Percentiles rank a stretch among this genome's conserved stretches.
These are phyloP conservation scores for Pseudomyrmex gracilis DNA, from an alignment of 1,140 invertebrate genomes.

Conservation along the genomic window DNA sequence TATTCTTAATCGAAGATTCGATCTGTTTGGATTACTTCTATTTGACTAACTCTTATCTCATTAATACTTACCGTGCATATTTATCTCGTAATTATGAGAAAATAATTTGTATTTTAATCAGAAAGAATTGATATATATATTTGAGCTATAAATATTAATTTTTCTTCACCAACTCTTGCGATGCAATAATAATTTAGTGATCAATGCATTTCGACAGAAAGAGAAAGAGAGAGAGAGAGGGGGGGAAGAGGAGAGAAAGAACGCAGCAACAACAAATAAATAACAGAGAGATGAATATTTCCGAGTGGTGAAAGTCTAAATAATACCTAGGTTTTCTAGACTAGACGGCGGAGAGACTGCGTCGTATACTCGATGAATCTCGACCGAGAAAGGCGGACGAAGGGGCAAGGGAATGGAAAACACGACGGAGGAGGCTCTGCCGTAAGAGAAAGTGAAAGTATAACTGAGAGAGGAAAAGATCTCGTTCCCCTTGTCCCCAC, in stretches of 20 bases:
- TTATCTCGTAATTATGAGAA: not conserved
- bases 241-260: constrained; percentile 25
- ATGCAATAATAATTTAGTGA: not conserved
- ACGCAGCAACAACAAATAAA: constrained; percentile 65
- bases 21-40: no score
- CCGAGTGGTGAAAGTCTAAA: constrained; percentile 74
- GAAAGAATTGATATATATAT: not conserved
- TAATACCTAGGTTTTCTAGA: constrained; percentile 67
- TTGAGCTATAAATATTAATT: not conserved
- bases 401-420: constrained; percentile 58
- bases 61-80: no score
- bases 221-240: constrained; percentile 10
- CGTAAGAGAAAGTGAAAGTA: constrained; percentile 74
- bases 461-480: constrained; percentile 71
- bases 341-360: constrained; percentile 75
- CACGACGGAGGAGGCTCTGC: constrained; percentile 56
- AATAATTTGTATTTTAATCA: no score
- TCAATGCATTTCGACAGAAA: not conserved
- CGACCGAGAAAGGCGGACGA: constrained; percentile 32
- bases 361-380: constrained; percentile 72
- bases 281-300: constrained; percentile 69
- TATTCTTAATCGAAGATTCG: no score
- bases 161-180: not conserved
- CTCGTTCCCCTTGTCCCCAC: constrained; percentile 64
- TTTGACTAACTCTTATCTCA: no score